Conservation (phyloP, 2,797 vertebrate species). For the Potorous gilbertii region DNA sequence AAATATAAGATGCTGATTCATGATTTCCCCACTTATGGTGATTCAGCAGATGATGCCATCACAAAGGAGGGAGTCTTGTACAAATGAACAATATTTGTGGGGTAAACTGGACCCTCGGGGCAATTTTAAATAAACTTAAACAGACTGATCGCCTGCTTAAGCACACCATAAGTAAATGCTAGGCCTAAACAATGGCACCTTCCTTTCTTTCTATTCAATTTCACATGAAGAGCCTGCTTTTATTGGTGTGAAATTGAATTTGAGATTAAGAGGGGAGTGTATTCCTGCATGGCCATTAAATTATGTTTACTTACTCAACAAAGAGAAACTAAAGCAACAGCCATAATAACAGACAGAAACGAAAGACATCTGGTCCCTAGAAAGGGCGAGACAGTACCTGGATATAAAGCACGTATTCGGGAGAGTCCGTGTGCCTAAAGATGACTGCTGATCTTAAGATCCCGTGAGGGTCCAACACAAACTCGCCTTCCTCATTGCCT, state of each 20-base stretch:
- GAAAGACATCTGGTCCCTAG: not conserved
- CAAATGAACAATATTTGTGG: not conserved
- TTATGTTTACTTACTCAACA: slow-evolving; percentile 56
- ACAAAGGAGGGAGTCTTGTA: not conserved
- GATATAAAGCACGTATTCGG: slow-evolving; percentile 91
- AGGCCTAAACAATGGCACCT: not conserved
- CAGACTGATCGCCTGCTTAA: not conserved
- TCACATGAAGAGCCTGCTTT: slow-evolving; percentile 62
- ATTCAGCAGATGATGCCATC: not conserved
- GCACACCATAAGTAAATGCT: not conserved
- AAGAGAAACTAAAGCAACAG: slow-evolving; percentile 43
- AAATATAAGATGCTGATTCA: not conserved
- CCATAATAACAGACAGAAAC: not conserved
- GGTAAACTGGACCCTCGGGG: not conserved
- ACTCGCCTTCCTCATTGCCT: slow-evolving; percentile 94
- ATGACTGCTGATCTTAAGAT: slow-evolving; percentile 92
- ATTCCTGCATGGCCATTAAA: slow-evolving; percentile 58
- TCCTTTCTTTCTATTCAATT: slow-evolving; percentile 59
- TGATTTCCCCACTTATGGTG: not conserved
- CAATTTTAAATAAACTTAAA: not conserved
- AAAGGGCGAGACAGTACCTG: slow-evolving; percentile 87
- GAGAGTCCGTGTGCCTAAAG: slow-evolving; percentile 91
- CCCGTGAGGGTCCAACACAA: slow-evolving; percentile 91
- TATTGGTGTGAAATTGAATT: slow-evolving; percentile 77
- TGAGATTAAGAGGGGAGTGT: slow-evolving; percentile 74